These are phyloP conservation scores for Brachypodius melanocephalos DNA, from an alignment of 2,113 vertebrate species.

Conservation along the genomic window DNA sequence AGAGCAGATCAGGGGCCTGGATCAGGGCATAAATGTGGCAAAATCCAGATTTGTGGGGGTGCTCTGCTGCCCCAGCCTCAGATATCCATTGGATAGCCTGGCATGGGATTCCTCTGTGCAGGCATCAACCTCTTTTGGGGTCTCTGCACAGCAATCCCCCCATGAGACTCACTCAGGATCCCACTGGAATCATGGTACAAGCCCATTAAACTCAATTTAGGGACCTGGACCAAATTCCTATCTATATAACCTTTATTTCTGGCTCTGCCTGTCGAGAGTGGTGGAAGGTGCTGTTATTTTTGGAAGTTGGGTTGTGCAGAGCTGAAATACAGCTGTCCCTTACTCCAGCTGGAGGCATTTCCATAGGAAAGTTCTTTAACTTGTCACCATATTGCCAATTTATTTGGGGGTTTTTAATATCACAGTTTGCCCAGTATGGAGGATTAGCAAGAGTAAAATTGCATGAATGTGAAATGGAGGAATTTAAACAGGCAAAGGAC, in stretches of 20 bases:
- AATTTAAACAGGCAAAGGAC: conserved; percentile 29
- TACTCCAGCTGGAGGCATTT: conserved; percentile 18
- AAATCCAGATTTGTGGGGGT: not conserved
- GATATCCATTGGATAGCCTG: fast-evolving
- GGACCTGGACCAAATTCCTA: not conserved
- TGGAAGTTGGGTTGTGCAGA: not conserved
- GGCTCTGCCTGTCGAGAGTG: not conserved
- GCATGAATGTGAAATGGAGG: not conserved
- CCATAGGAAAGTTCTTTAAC: conserved; percentile 29
- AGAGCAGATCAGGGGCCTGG: not conserved
- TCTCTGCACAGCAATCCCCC: not conserved
- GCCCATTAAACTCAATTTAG: not conserved
- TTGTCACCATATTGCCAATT: not conserved
- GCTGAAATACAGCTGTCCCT: conserved; percentile 8
- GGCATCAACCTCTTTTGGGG: fast-evolving
- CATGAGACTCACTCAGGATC: not conserved
- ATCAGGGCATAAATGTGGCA: not conserved
- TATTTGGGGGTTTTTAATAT: not conserved
- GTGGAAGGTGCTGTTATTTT: conserved; percentile 30
- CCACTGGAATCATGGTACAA: not conserved
- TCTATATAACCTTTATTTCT: not conserved
- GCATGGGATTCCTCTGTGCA: not conserved
- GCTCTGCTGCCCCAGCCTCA: not conserved
- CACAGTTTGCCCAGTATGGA: not conserved
- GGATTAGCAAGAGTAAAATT: not conserved